phyloP scores from a whole-genome alignment of 2,888 invertebrate genomes.

The Xestia c-nigrum region DNA sequence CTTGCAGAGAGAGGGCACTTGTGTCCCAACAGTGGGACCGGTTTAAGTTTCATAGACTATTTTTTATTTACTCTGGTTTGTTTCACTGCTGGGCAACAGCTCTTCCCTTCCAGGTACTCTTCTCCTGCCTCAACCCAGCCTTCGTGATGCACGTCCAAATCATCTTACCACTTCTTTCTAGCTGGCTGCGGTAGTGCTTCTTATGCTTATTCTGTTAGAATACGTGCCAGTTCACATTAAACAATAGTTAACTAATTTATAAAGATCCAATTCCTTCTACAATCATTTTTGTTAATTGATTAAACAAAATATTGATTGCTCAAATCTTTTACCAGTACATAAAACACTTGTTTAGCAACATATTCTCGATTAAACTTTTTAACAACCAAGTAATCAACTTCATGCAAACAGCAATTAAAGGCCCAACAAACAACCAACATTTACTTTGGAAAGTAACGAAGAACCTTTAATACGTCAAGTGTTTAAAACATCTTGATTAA shows the following conservation, averaged over 20 bases:
- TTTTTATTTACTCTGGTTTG: too few relatives aligned
- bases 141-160: neutral
- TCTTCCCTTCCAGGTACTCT: neutral
- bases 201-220: neutral
- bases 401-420: constrained; percentile 58
- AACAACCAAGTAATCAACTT: constrained; percentile 43
- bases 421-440: constrained; percentile 54
- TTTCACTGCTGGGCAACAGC: too few relatives aligned
- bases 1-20: neutral
- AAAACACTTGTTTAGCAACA: constrained; percentile 28
- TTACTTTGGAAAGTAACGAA: constrained; percentile 58
- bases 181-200: neutral
- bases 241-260: neutral
- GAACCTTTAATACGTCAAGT: constrained; percentile 60
- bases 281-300: neutral
- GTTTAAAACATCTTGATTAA: constrained; percentile 69
- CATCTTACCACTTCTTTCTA: neutral
- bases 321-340: constrained; percentile 8
- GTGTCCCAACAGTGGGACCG: neutral
- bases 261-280: neutral
- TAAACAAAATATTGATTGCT: neutral
- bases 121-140: neutral
- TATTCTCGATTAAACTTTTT: constrained; percentile 51
- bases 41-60: too few relatives aligned
- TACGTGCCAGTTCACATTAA: neutral